A percentile compares a stretch with the other conserved stretches of the same genome.
Evolutionary conservation across 2,888 invertebrate genomes (phyloP).

Genomic region (Chloromyia formosa): DNA sequence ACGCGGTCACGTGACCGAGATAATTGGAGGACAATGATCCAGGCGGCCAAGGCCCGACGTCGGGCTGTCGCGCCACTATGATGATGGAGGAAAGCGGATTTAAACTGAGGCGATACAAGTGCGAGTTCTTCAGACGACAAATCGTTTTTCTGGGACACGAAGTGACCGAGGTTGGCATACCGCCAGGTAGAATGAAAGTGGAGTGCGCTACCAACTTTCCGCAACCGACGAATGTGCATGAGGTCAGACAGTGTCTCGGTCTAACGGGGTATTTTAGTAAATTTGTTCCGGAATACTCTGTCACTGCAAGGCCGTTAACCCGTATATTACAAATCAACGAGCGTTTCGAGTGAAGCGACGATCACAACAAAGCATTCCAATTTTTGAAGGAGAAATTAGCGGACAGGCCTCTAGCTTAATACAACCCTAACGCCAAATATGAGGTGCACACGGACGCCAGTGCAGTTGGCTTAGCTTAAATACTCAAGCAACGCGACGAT

Average conservation of each 20-base stretch:
- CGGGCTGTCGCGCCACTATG: no score
- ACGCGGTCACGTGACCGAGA: no score
- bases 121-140: conserved; percentile 46
- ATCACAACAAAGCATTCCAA: background rate
- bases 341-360: background rate
- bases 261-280: conserved; percentile 20
- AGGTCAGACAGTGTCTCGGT: conserved; percentile 2
- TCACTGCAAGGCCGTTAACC: conserved; percentile 40
- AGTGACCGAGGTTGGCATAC: conserved; percentile 46
- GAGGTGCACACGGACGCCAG: conserved; percentile 51
- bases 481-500: conserved; percentile 47
- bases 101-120: conserved; percentile 36
- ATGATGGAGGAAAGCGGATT: no score
- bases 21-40: no score
- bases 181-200: conserved; percentile 44
- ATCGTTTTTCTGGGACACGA: conserved; percentile 49
- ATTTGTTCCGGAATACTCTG: conserved; percentile 8
- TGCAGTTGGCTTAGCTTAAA: conserved; percentile 49
- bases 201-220: conserved; percentile 1
- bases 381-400: background rate
- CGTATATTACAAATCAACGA: background rate
- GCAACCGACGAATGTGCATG: background rate
- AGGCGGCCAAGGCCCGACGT: no score
- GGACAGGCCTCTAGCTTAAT: conserved; percentile 43
- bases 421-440: conserved; percentile 41